Evolutionary conservation across 2,888 invertebrate species (phyloP).

Genomic region (Erpobdella octoculata): DNA sequence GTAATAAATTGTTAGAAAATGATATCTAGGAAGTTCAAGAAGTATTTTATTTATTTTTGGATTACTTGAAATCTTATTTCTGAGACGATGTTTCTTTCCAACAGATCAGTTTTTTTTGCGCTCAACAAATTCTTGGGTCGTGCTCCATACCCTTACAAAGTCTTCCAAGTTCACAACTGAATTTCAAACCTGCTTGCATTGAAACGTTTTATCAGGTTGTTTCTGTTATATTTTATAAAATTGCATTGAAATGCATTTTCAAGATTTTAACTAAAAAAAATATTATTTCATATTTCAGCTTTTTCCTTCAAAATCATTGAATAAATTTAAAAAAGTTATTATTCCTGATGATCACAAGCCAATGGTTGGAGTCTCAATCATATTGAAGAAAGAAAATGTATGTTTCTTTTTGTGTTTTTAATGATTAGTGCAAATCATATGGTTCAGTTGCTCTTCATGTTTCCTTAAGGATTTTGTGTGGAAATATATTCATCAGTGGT

Average conservation of each 20-base stretch:
- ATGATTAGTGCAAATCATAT: no score
- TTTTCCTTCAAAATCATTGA: slow-evolving; percentile 45
- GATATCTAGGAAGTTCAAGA: no score
- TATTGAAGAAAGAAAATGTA: not conserved
- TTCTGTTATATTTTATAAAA: not conserved
- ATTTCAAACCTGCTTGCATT: slow-evolving; percentile 48
- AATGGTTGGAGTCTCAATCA: slow-evolving; percentile 45
- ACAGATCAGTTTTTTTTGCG: slow-evolving; percentile 51
- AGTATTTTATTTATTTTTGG: no score
- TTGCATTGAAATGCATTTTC: not conserved
- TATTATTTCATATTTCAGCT: slow-evolving; percentile 38
- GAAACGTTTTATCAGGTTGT: slow-evolving; percentile 50
- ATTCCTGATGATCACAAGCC: slow-evolving; percentile 42
- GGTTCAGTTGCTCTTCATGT: no score
- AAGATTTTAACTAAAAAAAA: not conserved
- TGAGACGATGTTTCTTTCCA: no score
- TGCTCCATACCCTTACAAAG: slow-evolving; percentile 46
- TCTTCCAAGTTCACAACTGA: slow-evolving; percentile 49
- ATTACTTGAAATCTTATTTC: no score
- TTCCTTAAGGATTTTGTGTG: no score
- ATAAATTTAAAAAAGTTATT: slow-evolving; percentile 35
- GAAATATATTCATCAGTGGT: no score
- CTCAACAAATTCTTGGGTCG: slow-evolving; percentile 50
- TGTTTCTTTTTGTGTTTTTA: no score
- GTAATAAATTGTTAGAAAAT: no score